A percentile compares a stretch with the other conserved stretches of the same genome.
Evolutionary conservation across 2,113 vertebrate genomes (phyloP).

Genomic region (Clarias gariepinus): DNA sequence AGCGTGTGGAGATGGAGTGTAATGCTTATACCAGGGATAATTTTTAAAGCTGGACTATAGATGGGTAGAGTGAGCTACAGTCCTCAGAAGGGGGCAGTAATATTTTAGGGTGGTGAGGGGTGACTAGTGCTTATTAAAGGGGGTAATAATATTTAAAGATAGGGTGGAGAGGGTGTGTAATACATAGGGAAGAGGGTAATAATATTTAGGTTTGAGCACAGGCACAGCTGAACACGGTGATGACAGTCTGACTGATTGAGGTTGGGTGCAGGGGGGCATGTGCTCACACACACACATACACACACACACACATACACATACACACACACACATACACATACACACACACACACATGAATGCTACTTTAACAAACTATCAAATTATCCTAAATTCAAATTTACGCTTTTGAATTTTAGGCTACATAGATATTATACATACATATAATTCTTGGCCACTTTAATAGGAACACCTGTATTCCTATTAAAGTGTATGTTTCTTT

Average conservation of each 20-base stretch:
- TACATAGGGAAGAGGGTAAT: constrained; percentile 61
- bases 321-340: constrained; percentile 4
- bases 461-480: too few relatives aligned
- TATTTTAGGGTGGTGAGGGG: background rate
- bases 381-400: too few relatives aligned
- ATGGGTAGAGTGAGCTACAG: background rate
- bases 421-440: too few relatives aligned
- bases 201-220: constrained; percentile 69
- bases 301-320: background rate
- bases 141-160: constrained; percentile 51
- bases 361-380: background rate
- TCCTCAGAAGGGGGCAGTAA: background rate
- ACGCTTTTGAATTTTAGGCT: too few relatives aligned
- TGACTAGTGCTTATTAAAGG: constrained; percentile 16
- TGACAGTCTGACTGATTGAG: constrained; percentile 71
- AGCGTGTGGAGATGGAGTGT: background rate
- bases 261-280: constrained; percentile 44
- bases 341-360: too few relatives aligned
- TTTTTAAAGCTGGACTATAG: constrained; percentile 18
- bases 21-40: background rate
- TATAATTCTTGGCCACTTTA: too few relatives aligned
- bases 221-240: constrained; percentile 66
- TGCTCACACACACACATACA: background rate
- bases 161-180: constrained; percentile 46
- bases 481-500: too few relatives aligned